Base-by-base conservation (phyloP, 1,140 invertebrate genomes). In the Caenorhabditis inopinata region DNA sequence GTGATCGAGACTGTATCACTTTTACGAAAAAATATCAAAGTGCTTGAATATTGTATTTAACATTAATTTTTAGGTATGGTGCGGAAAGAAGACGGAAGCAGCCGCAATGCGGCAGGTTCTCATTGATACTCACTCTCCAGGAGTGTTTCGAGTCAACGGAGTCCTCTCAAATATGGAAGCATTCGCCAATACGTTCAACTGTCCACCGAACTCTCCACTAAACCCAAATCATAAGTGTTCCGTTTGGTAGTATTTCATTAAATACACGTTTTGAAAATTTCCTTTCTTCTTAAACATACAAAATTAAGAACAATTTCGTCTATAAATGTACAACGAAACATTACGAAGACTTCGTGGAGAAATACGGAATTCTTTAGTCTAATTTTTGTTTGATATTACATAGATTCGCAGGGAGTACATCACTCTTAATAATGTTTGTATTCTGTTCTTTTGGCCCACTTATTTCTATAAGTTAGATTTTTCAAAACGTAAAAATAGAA, bases 211-310 rank as follows among this genome's bases (percentile, higher is more conserved):
- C 11, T 92, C 92, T 0, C 89, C 89, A 0, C 96, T 96, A 94
- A 96, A 96, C 90, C 95, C 95, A 0, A 85, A 88, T n/a, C 87
- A 90, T 4, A 92, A 93, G 86, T 97, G 95, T 90, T 94, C 95
- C 85, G 95, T 96, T 83, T 96, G 94, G 89, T 97, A 89, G 91
- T 62, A 25, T 9, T 53, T 53, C 3, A 11, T 25, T 51, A 2
- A 7, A 3, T 51, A 11, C 18, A 1, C 23, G 27, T 25, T 25
- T 53, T 11, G 7, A 12, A 18, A 11, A 11, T 18, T 48, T 48
- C 47, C 47, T n/a, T n/a, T n/a, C n/a, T n/a, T n/a, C 21, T n/a
- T 29, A 21, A 25, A 21, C 2, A 7, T 38, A 42, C 38, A 42
- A 42, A 74, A 29, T 68, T 42, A 42, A 14, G 38, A 27, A 6